A percentile compares a stretch with the other conserved stretches of the same genome.
Evolutionary conservation across 2,113 vertebrate genomes (phyloP).

Genomic region (Pygoscelis adeliae): DNA sequence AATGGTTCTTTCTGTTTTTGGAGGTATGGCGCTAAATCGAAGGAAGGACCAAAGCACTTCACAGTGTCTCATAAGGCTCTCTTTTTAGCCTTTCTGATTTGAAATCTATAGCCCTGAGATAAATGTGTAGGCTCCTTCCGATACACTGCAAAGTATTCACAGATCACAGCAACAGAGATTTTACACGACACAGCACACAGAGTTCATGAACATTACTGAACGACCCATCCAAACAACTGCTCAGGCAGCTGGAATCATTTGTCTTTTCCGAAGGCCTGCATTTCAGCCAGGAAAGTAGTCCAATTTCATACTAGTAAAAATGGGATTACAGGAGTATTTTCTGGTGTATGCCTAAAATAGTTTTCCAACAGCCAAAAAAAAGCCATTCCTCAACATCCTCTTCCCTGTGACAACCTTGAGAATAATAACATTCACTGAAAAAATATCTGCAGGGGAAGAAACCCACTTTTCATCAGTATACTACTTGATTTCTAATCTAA

Average conservation of each 20-base stretch:
- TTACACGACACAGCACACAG: not conserved
- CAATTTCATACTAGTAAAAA: not conserved
- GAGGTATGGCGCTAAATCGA: not conserved
- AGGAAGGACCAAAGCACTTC: not conserved
- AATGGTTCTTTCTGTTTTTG: not conserved
- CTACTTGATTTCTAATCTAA: not conserved
- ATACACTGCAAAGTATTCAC: not conserved
- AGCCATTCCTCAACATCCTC: not conserved
- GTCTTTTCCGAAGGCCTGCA: not conserved
- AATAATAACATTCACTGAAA: not conserved
- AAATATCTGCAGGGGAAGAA: not conserved
- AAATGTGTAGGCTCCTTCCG: not conserved
- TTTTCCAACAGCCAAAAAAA: not conserved
- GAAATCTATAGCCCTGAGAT: not conserved
- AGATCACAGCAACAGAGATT: not conserved
- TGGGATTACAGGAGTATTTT: not conserved
- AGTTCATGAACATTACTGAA: not conserved
- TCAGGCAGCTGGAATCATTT: not conserved
- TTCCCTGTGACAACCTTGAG: not conserved
- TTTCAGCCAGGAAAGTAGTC: not conserved
- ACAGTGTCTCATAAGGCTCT: not conserved
- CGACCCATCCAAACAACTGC: not conserved
- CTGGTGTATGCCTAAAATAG: not conserved
- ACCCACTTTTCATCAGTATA: not conserved
- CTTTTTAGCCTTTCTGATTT: not conserved